phyloP scores from a whole-genome alignment of 2,113 vertebrate species.

The Oreotrochilus melanogaster region DNA sequence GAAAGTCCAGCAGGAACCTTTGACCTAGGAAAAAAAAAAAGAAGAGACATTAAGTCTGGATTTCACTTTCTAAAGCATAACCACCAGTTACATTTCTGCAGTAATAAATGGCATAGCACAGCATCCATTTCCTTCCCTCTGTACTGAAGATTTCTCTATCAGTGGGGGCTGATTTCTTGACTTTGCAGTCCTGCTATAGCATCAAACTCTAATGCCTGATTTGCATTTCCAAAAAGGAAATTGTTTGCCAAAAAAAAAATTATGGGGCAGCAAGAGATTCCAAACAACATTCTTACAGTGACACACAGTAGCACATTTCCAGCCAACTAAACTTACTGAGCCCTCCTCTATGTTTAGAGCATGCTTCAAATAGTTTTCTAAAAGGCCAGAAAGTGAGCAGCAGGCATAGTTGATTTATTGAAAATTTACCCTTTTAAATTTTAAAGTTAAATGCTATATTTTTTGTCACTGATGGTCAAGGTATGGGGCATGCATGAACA shows the following conservation, averaged over 20 bases:
- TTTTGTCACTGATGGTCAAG: background rate
- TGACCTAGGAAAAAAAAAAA: background rate
- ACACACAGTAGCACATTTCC: constrained; percentile 36
- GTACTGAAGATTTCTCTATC: background rate
- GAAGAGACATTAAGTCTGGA: fast-evolving
- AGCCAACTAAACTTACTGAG: constrained; percentile 48
- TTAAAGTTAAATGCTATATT: constrained; percentile 27
- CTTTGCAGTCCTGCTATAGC: background rate
- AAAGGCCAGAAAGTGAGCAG: constrained; percentile 29
- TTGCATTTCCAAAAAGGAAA: background rate
- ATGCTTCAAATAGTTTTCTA: constrained; percentile 33
- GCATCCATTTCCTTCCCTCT: background rate
- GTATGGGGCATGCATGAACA: background rate
- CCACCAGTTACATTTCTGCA: background rate
- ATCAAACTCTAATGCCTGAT: background rate
- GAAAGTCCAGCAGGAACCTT: background rate
- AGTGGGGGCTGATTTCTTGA: background rate
- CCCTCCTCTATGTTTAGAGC: constrained; percentile 24
- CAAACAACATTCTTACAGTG: constrained; percentile 24
- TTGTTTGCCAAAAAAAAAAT: background rate
- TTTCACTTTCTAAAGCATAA: background rate
- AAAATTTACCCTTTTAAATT: constrained; percentile 5
- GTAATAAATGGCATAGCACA: background rate
- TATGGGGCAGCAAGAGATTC: background rate
- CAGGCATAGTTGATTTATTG: constrained; percentile 39